Evolutionary conservation across 1,140 invertebrate species (phyloP).

Genomic region (Drosophila kikkawai): DNA sequence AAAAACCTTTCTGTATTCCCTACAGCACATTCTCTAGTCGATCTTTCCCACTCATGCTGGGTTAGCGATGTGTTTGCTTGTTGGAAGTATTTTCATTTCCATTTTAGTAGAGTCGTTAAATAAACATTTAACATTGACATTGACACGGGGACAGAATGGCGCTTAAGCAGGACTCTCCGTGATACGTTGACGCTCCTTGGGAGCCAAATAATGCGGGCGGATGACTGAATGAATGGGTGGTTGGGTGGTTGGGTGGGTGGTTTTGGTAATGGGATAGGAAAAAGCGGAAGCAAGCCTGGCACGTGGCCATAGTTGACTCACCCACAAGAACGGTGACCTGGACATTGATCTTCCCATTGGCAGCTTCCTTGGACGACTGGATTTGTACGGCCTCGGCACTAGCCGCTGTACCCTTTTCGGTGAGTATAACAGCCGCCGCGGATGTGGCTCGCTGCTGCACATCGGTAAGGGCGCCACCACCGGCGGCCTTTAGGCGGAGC

Average conservation of each 20-base stretch:
- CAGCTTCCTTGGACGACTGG: constrained; percentile 89
- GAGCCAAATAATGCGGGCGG: neutral
- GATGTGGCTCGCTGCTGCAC: constrained; percentile 75
- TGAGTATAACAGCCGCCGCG: constrained; percentile 74
- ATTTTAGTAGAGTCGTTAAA: constrained; percentile 76
- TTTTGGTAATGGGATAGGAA: neutral
- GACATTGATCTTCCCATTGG: constrained; percentile 95
- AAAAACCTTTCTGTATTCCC: neutral
- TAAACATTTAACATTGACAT: constrained; percentile 78
- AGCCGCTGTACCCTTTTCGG: constrained; percentile 84
- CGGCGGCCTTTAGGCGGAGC: constrained; percentile 54
- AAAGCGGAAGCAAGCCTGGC: constrained; percentile 25
- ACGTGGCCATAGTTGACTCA: constrained; percentile 66
- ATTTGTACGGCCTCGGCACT: constrained; percentile 86
- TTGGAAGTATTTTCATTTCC: constrained; percentile 52
- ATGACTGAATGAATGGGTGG: constrained; percentile 15
- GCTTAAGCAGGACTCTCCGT: constrained; percentile 52
- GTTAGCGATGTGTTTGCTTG: constrained; percentile 23
- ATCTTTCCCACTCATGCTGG: constrained; percentile 22
- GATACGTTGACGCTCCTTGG: constrained; percentile 41
- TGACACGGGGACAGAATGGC: constrained; percentile 60
- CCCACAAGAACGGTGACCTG: constrained; percentile 92
- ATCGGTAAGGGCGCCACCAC: constrained; percentile 32
- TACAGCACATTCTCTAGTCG: constrained; percentile 14
- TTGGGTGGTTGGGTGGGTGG: neutral